Evolutionary conservation across 2,797 vertebrate species (phyloP).

Genomic region (Sebastiscus tertius): DNA sequence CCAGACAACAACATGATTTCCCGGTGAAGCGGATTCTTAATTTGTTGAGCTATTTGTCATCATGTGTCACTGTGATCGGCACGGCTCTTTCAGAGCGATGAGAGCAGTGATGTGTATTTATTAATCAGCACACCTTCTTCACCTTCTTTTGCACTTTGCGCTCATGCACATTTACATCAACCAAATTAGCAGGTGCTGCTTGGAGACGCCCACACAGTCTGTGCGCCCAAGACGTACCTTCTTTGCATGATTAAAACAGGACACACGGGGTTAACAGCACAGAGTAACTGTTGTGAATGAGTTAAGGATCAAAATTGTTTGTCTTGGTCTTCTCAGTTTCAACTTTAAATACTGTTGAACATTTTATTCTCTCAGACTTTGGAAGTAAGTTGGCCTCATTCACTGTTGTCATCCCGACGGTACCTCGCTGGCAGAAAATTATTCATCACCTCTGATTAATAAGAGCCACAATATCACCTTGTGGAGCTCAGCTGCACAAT

Average conservation of each 20-base stretch:
- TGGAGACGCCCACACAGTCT: background rate
- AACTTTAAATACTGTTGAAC: background rate
- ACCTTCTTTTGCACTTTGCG: background rate
- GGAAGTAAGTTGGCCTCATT: background rate
- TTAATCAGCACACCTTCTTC: background rate
- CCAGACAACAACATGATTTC: background rate
- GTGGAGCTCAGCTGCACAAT: background rate
- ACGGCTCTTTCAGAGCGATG: background rate
- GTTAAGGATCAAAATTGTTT: background rate
- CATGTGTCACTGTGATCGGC: background rate
- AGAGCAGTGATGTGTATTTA: background rate
- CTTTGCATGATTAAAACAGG: background rate
- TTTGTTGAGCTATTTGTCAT: background rate
- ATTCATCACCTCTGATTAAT: background rate
- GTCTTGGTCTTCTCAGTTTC: background rate
- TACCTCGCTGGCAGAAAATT: background rate
- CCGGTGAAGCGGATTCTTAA: background rate
- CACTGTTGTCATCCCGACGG: background rate
- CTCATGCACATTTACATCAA: background rate
- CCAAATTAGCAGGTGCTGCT: background rate
- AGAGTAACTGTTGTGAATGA: background rate
- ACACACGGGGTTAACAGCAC: background rate
- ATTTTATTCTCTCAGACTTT: background rate
- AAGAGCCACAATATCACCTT: background rate
- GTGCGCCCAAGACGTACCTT: background rate